Base-by-base conservation (phyloP, 2,113 vertebrate genomes). In the Agelaius phoeniceus region DNA sequence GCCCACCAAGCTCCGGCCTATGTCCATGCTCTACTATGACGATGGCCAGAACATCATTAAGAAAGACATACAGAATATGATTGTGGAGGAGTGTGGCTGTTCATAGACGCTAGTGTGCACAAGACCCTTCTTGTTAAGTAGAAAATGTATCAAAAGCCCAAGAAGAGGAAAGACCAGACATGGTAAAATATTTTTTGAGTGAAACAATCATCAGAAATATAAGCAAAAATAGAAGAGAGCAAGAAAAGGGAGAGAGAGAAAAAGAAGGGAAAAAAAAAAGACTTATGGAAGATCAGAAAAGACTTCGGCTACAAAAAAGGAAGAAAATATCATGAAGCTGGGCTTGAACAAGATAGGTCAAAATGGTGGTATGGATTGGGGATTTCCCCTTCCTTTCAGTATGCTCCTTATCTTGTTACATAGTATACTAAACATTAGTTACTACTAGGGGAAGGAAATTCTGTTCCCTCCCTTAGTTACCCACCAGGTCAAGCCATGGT, bases 1-100 rank as follows among this genome's bases (percentile, higher is more conserved):
- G 65, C 99, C 99, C 90, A 99, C 99, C 30, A 98, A 99, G 94
- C 98, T 99, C 93, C 98, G 99, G n/a, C 99, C 99, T 92, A 99
- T 99, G 99, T 99, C 99, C 94, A 99, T 99, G 99, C 97, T 99
- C 41, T 99, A 99, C 97, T 99, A 99, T 7, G 99, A 99, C 4
- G 99, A 99, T 68, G 99, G 99, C 93, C 99, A 99, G 86, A 99
- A 99, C 98, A 99, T 99, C 95, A 99, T 99, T 93, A 99, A 99
- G 96, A 99, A 99, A 97, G 99, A 99, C 98, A 99, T 99, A 92
- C 99, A 99, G 97, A 99, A 99, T 96, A 99, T 99, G 99, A 99
- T 99, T 43, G 99, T 99, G 97, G 99, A 99, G 96, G 99, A 99
- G 96, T 99, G 99, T 65, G 99, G 99, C 51, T 99, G 99, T 94